Base-by-base conservation (phyloP, 1,140 invertebrate genomes). In the Chionoecetes opilio region DNA sequence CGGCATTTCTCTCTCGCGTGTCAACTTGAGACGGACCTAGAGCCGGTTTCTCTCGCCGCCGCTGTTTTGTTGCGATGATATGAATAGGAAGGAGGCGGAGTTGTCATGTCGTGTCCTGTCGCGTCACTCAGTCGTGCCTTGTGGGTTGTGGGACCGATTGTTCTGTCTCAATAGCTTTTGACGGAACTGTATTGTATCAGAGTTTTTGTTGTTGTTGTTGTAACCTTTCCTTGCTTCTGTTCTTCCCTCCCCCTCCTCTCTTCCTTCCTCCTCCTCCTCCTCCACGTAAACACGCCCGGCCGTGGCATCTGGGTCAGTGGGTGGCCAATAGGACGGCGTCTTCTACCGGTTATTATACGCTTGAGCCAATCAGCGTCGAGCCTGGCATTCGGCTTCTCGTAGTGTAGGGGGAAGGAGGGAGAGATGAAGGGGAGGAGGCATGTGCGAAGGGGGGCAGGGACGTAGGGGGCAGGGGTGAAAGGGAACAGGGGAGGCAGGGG, bases 281-380 rank as follows among this genome's bases (percentile, higher is more conserved):
- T 38, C 31, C 38, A 38, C 35, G 2, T 53, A n/a, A n/a, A 75
- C 46, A 91, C 41, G n/a, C 89, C 89, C 89, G 29, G 9, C 46
- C 34, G 29, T 91, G 89, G 46, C 46, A 91, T 91, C 53, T 91
- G 53, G 89, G 89, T 91, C 89, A 91, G 53, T 75, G 89, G 89
- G 89, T 75, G 41, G 53, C 89, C 89, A 91, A 75, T 91, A 35
- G 41, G 29, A 11, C 21, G 8, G 5, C 41, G 53, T n/a, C n/a
- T 53, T 37, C n/a, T 31, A 75, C 46, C 89, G 46, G 89, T 75
- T n/a, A n/a, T 29, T 35, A 53, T 53, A 90, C n/a, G 38, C 88
- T 8, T 11, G 35, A 91, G 89, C 89, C 89, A 91, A 91, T 91
- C 35, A 38, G 35, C 14, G 32, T 0, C n/a, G 21, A 91, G 89